Percentiles rank a stretch among this genome's conserved stretches.
These are phyloP conservation scores for Fulmarus glacialis DNA, from an alignment of 2,113 vertebrate species.

Conservation along the genomic window DNA sequence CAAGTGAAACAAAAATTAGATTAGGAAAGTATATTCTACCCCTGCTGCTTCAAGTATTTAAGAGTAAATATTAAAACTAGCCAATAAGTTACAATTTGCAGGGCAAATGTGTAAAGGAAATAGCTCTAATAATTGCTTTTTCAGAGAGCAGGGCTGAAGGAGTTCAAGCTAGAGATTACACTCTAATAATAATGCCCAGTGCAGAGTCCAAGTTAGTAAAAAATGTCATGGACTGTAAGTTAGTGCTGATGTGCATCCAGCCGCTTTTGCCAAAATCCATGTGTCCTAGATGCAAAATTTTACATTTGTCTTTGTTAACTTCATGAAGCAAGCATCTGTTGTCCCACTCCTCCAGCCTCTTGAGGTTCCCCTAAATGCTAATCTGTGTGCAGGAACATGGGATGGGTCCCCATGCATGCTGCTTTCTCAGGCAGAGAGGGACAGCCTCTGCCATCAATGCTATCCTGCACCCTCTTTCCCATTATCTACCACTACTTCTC, in stretches of 20 bases:
- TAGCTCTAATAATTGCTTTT: background rate
- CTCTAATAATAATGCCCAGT: background rate
- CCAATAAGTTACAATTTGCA: background rate
- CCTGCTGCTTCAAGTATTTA: background rate
- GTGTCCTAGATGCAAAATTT: background rate
- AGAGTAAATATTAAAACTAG: background rate
- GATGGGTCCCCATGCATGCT: background rate
- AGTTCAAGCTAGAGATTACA: background rate
- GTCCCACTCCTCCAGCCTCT: background rate
- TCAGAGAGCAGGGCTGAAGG: background rate
- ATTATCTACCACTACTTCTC: background rate
- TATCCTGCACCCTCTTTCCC: background rate
- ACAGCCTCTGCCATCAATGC: background rate
- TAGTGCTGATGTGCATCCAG: background rate
- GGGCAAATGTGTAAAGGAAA: background rate
- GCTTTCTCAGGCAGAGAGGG: background rate
- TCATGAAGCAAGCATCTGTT: background rate
- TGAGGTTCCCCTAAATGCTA: background rate
- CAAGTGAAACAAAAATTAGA: background rate
- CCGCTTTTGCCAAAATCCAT: background rate
- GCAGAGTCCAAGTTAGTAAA: background rate
- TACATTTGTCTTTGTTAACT: background rate
- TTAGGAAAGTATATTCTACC: background rate
- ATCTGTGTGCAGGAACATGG: background rate
- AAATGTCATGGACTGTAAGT: background rate